phyloP scores from a whole-genome alignment of 2,113 vertebrate species.

The Hydrochoerus hydrochaeris region DNA sequence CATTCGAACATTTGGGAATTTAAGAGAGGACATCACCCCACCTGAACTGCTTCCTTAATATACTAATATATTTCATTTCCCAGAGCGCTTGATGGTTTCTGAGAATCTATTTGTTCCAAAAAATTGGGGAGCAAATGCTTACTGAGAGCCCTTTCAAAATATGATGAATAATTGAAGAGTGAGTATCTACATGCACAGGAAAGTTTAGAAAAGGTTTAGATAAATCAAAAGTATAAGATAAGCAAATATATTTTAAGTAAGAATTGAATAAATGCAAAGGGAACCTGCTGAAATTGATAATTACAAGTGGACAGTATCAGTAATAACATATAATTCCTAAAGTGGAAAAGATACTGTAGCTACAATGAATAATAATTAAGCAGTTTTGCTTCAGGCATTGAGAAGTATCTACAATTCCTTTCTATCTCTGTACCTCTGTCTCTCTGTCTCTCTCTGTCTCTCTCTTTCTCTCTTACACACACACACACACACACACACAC shows the following conservation, averaged over 20 bases:
- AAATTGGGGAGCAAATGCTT: not conserved
- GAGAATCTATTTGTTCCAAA: not conserved
- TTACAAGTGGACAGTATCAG: not conserved
- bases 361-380: not conserved
- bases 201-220: not conserved
- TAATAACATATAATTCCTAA: not conserved
- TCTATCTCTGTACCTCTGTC: not conserved
- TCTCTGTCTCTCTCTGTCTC: too few relatives aligned
- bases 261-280: not conserved
- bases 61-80: not conserved
- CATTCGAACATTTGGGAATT: not conserved
- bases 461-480: too few relatives aligned
- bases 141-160: not conserved
- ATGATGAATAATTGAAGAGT: not conserved
- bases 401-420: not conserved
- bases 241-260: not conserved
- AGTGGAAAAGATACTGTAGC: not conserved
- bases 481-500: not conserved
- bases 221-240: not conserved
- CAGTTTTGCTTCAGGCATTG: not conserved
- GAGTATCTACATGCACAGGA: not conserved
- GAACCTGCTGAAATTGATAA: not conserved
- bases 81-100: not conserved
- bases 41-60: not conserved
- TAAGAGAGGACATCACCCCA: not conserved